phyloP scores from a whole-genome alignment of 2,888 invertebrate genomes.

The Melinopterus prodromus region DNA sequence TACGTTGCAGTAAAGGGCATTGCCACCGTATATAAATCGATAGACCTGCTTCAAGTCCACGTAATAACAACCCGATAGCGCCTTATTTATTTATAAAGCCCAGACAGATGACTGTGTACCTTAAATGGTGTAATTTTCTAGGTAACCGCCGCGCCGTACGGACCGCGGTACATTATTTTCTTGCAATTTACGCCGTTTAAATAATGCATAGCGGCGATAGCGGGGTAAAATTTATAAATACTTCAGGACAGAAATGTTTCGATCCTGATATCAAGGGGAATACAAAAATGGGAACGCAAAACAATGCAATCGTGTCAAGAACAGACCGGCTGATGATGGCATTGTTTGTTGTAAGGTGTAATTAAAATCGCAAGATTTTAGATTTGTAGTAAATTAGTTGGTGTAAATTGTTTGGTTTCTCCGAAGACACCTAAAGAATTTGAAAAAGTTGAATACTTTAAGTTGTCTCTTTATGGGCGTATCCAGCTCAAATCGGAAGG shows the following conservation, averaged over 20 bases:
- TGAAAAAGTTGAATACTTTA: too few species aligned
- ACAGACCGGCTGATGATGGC: not conserved
- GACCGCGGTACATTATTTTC: not conserved
- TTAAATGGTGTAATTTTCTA: not conserved
- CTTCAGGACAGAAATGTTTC: not conserved
- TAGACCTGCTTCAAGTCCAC: not conserved
- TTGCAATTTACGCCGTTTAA: not conserved
- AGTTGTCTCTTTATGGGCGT: too few species aligned
- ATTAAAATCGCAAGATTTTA: not conserved
- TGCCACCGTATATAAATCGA: not conserved
- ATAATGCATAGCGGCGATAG: not conserved
- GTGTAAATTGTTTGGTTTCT: not conserved
- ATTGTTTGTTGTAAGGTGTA: not conserved
- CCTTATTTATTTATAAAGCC: not conserved
- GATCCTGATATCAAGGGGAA: not conserved
- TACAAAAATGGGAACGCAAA: not conserved
- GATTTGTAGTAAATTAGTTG: not conserved
- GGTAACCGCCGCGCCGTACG: not conserved
- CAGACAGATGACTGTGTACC: not conserved
- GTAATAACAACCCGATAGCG: constrained; percentile 4
- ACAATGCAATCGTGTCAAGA: not conserved
- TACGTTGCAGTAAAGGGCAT: not conserved
- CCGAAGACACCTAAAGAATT: too few species aligned
- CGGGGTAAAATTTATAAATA: not conserved
- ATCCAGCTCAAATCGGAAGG: too few species aligned